Conservation (phyloP, 2,113 vertebrate genomes). For the Corynorhinus townsendii region DNA sequence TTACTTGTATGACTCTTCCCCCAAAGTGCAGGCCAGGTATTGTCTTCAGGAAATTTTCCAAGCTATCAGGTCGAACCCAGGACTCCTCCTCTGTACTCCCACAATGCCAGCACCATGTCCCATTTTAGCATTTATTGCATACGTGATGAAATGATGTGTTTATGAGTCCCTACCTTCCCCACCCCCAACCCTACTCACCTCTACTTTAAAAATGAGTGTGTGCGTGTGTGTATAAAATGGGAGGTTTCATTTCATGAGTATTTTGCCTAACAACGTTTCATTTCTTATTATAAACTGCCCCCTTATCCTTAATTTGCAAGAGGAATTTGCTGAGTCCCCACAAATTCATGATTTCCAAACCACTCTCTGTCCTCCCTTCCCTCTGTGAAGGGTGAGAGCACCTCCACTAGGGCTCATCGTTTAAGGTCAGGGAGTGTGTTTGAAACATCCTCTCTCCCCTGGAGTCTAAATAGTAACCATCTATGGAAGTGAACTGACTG, state of each 20-base stretch:
- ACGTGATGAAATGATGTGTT: not conserved
- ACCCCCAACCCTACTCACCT: not conserved
- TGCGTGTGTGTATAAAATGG: not conserved
- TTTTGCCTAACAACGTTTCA: not conserved
- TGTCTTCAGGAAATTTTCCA: not conserved
- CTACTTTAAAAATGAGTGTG: not conserved
- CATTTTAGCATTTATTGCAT: not conserved
- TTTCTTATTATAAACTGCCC: not conserved
- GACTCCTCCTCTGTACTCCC: not conserved
- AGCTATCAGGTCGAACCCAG: not conserved
- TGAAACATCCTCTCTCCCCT: not conserved
- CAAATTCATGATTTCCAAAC: not conserved
- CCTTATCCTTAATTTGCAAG: not conserved
- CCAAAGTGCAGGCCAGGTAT: not conserved
- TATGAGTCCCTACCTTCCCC: not conserved
- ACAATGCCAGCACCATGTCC: fast-evolving
- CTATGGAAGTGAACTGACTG: not conserved
- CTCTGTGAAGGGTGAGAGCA: not conserved
- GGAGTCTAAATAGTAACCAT: not conserved
- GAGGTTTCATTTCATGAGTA: not conserved
- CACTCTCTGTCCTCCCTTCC: not conserved
- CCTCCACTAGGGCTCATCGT: not conserved
- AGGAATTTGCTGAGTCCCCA: not conserved
- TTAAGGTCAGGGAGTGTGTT: not conserved
- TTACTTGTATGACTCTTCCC: not conserved